These are phyloP conservation scores for Protosalanx chinensis DNA, from an alignment of 2,797 vertebrate genomes.

Conservation along the genomic window DNA sequence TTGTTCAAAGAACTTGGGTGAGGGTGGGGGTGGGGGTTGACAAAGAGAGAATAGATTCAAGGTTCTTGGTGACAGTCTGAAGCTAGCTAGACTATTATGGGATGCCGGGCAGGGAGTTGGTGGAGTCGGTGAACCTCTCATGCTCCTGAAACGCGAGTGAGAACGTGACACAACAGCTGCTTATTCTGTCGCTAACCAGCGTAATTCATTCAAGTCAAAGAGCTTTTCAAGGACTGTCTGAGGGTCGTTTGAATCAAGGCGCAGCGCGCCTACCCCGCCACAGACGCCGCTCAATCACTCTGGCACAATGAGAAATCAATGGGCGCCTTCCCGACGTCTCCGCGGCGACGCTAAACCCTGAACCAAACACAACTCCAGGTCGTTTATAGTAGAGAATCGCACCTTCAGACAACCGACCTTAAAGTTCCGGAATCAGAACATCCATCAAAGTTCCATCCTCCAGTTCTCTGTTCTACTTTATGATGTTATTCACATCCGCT, in stretches of 20 bases:
- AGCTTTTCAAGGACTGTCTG: conserved; percentile 1
- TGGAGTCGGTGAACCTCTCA: not conserved
- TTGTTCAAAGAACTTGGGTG: not conserved
- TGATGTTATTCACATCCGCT: no score
- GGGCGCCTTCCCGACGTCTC: not conserved
- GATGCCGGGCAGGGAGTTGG: not conserved
- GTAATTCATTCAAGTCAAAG: not conserved
- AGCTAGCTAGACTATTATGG: not conserved
- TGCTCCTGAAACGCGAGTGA: no score
- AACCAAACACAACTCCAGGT: no score
- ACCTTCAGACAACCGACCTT: no score
- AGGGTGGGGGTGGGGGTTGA: not conserved
- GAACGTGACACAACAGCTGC: not conserved
- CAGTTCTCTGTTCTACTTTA: no score
- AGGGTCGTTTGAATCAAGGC: not conserved
- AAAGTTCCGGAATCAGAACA: no score
- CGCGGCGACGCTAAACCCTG: no score
- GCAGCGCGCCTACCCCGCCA: not conserved
- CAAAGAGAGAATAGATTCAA: not conserved
- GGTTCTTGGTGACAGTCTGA: no score
- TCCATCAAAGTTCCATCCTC: no score
- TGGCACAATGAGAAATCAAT: not conserved
- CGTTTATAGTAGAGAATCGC: no score
- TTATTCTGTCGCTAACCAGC: not conserved
- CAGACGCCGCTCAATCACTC: not conserved